A percentile compares a stretch with the other conserved stretches of the same genome.
Evolutionary conservation across 2,888 invertebrate genomes (phyloP).

Genomic region (Yponomeuta cagnagella): DNA sequence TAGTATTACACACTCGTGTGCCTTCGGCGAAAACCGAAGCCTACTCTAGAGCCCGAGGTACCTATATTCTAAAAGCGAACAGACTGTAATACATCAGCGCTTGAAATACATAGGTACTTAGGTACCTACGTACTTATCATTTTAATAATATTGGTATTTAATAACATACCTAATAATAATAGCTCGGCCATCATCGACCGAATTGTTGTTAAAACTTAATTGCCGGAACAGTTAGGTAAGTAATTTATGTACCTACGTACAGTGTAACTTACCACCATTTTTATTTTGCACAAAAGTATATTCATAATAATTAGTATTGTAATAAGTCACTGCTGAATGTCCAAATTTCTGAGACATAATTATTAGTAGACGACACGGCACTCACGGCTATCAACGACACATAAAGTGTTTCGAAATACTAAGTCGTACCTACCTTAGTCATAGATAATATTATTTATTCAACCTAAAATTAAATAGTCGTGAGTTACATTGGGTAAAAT

Average conservation of each 20-base stretch:
- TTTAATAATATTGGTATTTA: too few relatives aligned
- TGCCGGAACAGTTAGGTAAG: too few relatives aligned
- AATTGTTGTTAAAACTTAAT: too few relatives aligned
- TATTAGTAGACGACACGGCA: neutral
- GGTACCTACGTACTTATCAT: too few relatives aligned
- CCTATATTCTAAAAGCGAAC: too few relatives aligned
- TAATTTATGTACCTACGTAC: neutral
- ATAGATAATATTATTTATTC: neutral
- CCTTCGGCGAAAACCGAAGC: too few relatives aligned
- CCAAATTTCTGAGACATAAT: neutral
- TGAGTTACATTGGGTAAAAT: neutral
- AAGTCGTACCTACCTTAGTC: neutral
- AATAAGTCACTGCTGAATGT: constrained; percentile 41
- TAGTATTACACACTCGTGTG: too few relatives aligned
- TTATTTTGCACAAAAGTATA: constrained; percentile 52
- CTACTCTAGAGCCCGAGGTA: too few relatives aligned
- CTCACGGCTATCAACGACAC: neutral
- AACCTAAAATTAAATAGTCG: neutral
- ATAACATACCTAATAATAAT: too few relatives aligned
- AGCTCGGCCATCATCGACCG: too few relatives aligned
- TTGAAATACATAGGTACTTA: too few relatives aligned
- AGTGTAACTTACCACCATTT: constrained; percentile 47
- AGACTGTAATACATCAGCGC: too few relatives aligned
- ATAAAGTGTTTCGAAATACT: neutral
- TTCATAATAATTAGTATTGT: constrained; percentile 58